Evolutionary conservation across 2,797 vertebrate species (phyloP).

Genomic region (Astyanax mexicanus): DNA sequence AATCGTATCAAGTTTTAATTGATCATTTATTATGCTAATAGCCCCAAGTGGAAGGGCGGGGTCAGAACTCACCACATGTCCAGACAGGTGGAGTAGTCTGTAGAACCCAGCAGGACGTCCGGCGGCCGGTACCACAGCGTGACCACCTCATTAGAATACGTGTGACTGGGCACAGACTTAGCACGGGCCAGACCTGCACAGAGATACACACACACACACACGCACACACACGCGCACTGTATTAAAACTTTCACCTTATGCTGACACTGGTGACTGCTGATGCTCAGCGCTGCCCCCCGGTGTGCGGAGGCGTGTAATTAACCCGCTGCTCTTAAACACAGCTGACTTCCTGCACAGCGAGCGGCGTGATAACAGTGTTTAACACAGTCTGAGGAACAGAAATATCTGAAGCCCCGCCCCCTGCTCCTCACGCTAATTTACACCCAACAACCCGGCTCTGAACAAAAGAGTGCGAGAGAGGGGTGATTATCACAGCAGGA

Average conservation of each 20-base stretch:
- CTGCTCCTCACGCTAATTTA: conserved; percentile 65
- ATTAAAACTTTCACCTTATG: too few species aligned
- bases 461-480: conserved; percentile 49
- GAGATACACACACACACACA: not conserved
- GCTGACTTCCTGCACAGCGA: conserved; percentile 63
- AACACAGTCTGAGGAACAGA: not conserved
- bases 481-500: conserved; percentile 60
- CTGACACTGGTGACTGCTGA: too few species aligned
- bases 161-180: conserved; percentile 97
- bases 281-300: conserved; percentile 59
- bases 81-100: conserved; percentile 97
- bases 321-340: conserved; percentile 45
- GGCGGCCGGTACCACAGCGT: conserved; percentile 97
- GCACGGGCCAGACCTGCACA: conserved; percentile 91
- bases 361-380: conserved; percentile 23
- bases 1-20: too few species aligned
- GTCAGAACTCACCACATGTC: conserved; percentile 91
- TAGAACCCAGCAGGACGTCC: conserved; percentile 95
- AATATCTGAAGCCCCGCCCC: conserved; percentile 44
- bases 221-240: conserved; percentile 43
- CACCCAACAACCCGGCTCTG: conserved; percentile 59
- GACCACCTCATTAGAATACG: conserved; percentile 97
- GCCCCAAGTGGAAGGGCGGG: not conserved
- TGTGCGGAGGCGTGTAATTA: conserved; percentile 67
- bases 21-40: too few species aligned